Conservation (phyloP, 2,797 vertebrate genomes). For the Heliangelus exortis region DNA sequence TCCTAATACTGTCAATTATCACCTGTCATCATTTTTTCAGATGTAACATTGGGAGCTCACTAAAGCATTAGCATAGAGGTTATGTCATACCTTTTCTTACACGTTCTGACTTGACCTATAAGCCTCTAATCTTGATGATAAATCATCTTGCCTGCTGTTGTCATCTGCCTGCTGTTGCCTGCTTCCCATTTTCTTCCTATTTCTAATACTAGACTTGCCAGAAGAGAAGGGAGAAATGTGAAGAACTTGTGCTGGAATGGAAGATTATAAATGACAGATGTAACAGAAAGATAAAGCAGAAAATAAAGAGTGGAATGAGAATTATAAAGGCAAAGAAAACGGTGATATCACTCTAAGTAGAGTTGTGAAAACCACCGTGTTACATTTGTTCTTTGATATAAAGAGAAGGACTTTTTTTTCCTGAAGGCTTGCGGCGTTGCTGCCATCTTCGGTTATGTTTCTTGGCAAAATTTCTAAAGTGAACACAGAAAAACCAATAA, state of each 20-base stretch:
- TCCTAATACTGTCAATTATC: neutral
- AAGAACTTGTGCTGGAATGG: slow-evolving; percentile 6
- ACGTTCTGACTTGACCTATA: slow-evolving; percentile 11
- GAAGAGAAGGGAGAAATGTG: neutral
- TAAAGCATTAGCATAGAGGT: neutral
- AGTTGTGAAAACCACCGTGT: neutral
- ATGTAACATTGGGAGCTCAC: neutral
- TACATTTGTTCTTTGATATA: neutral
- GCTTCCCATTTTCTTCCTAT: neutral
- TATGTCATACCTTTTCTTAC: neutral
- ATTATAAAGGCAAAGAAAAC: neutral
- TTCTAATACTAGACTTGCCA: slow-evolving; percentile 5
- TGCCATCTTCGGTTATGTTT: neutral
- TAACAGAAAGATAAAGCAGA: slow-evolving; percentile 12
- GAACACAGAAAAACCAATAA: neutral
- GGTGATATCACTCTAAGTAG: neutral
- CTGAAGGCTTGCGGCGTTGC: neutral
- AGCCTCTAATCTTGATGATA: neutral
- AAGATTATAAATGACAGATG: neutral
- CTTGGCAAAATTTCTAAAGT: neutral
- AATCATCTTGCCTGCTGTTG: neutral
- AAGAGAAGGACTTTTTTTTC: neutral
- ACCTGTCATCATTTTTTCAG: neutral
- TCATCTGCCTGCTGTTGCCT: neutral
- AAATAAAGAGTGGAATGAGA: slow-evolving; percentile 23